phyloP scores from a whole-genome alignment of 2,888 invertebrate genomes.

The Drosophila tanythrix region DNA sequence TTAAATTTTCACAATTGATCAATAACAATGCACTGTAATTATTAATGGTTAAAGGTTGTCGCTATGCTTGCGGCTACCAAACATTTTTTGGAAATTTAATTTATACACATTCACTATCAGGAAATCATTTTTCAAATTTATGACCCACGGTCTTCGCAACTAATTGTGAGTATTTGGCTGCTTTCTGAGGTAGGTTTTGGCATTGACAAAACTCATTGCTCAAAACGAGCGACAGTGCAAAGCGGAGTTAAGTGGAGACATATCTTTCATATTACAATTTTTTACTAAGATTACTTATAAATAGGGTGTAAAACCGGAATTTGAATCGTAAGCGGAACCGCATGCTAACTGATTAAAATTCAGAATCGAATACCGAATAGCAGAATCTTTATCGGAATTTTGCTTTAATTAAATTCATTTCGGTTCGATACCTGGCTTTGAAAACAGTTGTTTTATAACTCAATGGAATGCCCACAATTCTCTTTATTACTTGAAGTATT shows the following conservation, averaged over 20 bases:
- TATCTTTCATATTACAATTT: not conserved
- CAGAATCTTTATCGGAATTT: not conserved
- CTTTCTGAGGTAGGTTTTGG: not conserved
- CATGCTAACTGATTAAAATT: not conserved
- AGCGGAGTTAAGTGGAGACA: not conserved
- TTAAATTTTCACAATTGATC: slow-evolving; percentile 50
- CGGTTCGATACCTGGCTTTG: not conserved
- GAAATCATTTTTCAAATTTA: slow-evolving; percentile 70
- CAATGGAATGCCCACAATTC: not conserved
- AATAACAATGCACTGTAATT: slow-evolving; percentile 52
- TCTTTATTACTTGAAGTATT: not conserved
- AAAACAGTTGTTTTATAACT: not conserved
- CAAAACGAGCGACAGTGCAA: not conserved
- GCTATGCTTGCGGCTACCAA: slow-evolving; percentile 26
- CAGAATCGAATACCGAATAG: not conserved
- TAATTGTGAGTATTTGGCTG: not conserved
- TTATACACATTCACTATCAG: slow-evolving; percentile 52
- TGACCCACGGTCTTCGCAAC: slow-evolving; percentile 28
- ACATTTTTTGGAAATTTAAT: slow-evolving; percentile 43
- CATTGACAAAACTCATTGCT: not conserved
- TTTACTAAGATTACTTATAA: not conserved
- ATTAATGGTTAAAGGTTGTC: slow-evolving; percentile 69
- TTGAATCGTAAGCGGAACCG: not conserved
- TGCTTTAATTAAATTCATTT: not conserved
- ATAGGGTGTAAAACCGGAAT: not conserved